phyloP scores from a whole-genome alignment of 2,888 invertebrate species.

The Trachelus troglodyta region DNA sequence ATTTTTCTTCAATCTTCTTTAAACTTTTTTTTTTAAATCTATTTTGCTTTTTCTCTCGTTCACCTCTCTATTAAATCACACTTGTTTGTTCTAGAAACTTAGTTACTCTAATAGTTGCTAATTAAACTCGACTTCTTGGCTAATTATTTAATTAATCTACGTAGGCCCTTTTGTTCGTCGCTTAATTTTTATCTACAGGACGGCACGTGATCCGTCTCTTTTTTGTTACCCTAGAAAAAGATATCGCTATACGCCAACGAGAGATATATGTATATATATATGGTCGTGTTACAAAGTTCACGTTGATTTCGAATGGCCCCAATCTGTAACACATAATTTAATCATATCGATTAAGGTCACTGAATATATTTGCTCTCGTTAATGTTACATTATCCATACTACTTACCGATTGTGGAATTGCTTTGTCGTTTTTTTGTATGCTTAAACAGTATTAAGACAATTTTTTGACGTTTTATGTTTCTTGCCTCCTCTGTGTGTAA shows the following conservation, averaged over 20 bases:
- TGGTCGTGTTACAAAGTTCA: conserved; percentile 55
- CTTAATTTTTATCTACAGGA: conserved; percentile 46
- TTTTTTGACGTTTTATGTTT: conserved; percentile 11
- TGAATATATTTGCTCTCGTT: conserved; percentile 8
- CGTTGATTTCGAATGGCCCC: conserved; percentile 63
- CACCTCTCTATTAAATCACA: conserved; percentile 27
- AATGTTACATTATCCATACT: background rate
- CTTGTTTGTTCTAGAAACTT: conserved; percentile 26
- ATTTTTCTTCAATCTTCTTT: conserved; percentile 1
- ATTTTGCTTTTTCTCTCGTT: conserved; percentile 20
- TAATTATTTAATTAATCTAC: conserved; percentile 41
- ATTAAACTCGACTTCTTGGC: conserved; percentile 16
- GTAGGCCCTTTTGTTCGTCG: conserved; percentile 52
- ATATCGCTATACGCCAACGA: conserved; percentile 36
- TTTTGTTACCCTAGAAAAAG: conserved; percentile 34
- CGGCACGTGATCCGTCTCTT: conserved; percentile 12
- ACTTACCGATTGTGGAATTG: conserved; percentile 56
- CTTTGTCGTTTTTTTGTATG: conserved; percentile 45
- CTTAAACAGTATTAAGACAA: conserved; percentile 31
- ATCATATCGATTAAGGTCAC: conserved; percentile 9
- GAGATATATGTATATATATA: conserved; percentile 25
- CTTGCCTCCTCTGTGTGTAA: conserved; percentile 31
- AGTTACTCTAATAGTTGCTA: conserved; percentile 27
- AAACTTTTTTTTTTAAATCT: background rate
- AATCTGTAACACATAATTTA: conserved; percentile 46